Base-by-base conservation (phyloP, 2,888 invertebrate genomes). In the Empis stercorea region DNA sequence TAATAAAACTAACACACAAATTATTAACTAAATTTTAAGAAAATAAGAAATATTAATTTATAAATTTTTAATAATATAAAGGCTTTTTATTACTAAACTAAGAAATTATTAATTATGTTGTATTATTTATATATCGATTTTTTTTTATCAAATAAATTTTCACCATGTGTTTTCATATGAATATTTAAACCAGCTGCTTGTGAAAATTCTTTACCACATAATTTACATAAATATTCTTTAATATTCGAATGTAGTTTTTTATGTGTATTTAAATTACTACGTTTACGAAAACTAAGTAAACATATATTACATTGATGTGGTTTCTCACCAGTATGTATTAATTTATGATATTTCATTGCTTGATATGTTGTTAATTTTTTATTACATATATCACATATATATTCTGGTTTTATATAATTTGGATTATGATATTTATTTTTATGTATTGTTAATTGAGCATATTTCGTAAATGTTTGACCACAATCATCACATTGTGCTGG, bases 161-260 rank as follows among this genome's bases (percentile, higher is more conserved):
- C 23, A 27, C 23, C 23, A 44, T 51, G 51, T 2, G 34, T 30
- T 30, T 48, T 51, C 46, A 48, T 51, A 41, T 51, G 51, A 32
- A 43, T 46, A 39, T 48, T 44, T 3, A 44, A 42, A 4, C 60
- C 61, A 43, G 48, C 46, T 39, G 30, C 27, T 34, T 51, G 51
- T 7, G 46, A 41, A 46, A 51, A 51, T 1, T 30, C 42, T 32
- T 51, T 49, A 4, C 40, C 45, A 41, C 51, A 51, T 15, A 45
- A 42, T 13, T 38, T 40, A 44, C 48, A 44, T 61, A 61, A 48
- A 60, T 64, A 44, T 16, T 49, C 37, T 41, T 48, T 49, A 3
- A 38, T 36, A 5, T 46, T 37, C 3, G 46, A 44, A 43, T 51
- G 51, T 9, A 49, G 15, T 40, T 48, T 44, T 9, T 34, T 3